Evolutionary conservation across 2,797 vertebrate species (phyloP), one percentile per base, ranked within the genome.

Genomic region (Scleropages formosus): DNA sequence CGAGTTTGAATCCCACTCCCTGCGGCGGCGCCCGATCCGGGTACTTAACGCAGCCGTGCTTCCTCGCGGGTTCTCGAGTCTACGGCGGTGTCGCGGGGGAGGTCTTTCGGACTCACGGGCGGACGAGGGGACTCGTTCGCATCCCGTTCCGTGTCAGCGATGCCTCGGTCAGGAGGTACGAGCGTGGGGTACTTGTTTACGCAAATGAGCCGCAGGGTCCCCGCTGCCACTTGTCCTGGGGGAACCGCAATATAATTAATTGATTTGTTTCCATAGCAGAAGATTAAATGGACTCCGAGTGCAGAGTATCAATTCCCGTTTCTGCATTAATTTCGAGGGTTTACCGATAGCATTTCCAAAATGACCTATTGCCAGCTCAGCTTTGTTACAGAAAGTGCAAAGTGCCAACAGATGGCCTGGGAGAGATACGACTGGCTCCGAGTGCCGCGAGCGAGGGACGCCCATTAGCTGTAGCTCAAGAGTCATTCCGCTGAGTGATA

Each of bases 221-320:
- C n/a, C n/a, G 44, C 8, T 8, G 27, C 13, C 51, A 7, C 49
- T 60, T 59, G 56, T 47, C 31, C 18, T 18, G 12, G 27, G 64
- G 26, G 22, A 81, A 80, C 74, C 77, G 78, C 75, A 65, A 64
- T 62, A 67, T 66, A 69, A 70, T 61, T 79, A 81, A 80, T 79
- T 82, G 75, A 78, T 80, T 79, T 81, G 78, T 81, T 82, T 82
- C 75, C 73, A 80, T 81, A 81, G 75, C 64, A 66, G 70, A 78
- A 82, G 78, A 82, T 81, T 65, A 79, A 77, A 49, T 59, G 24
- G 26, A 77, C 63, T 75, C 76, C 78, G 24, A 75, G 76, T 53
- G 70, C 73, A 65, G 62, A 20, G 74, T 77, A 78, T 84, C 53
- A n/a, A 70, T 81, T 75, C 74, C 62, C 72, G 20, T 74, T 80